Evolutionary conservation across 2,888 invertebrate genomes (phyloP), one percentile per base, ranked within the genome.

Genomic region (Sympetrum striolatum): DNA sequence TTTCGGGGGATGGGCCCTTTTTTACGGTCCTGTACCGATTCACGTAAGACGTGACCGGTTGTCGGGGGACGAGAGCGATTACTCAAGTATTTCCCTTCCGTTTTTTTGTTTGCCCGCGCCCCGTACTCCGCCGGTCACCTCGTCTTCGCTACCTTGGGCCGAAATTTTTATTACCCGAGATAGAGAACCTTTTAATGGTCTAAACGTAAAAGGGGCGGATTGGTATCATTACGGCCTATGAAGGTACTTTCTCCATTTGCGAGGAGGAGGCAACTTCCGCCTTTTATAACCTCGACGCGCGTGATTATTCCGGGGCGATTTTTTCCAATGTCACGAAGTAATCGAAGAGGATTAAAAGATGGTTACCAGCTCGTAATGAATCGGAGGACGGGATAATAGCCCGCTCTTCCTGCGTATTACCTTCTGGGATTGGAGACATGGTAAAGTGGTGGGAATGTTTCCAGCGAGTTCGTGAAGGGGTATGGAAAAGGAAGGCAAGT

Each of bases 161-260:
- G 82, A 82, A 73, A 73, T 31, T 73, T 73, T 73, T 82, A 82
- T 81, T 81, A 22, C 39, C 44, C n/a, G 22, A 81, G 81, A 81
- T 44, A n/a, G 39, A 48, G 44, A 25, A 25, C 31, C 73, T 73
- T 31, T 73, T 73, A 73, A 73, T 73, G 25, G 73, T 73, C 25
- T 31, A 73, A 73, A 73, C 73, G 31, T 73, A 31, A 73, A 73
- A 31, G 31, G 73, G 73, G 15, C 73, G 73, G 10, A 73, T 73
- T 73, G 73, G 73, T 73, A 73, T 73, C 73, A 73, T 73, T 73
- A 73, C 31, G 25, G 73, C 15, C 73, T 73, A 73, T 73, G 73
- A 73, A 73, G 73, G 10, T 25, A 73, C 73, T 31, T 73, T 73
- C 31, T 73, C 73, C 73, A 73, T 73, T 73, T 73, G 73, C 73